Conservation (phyloP, 2,797 vertebrate species). For the Acestrorhynchus altus region DNA sequence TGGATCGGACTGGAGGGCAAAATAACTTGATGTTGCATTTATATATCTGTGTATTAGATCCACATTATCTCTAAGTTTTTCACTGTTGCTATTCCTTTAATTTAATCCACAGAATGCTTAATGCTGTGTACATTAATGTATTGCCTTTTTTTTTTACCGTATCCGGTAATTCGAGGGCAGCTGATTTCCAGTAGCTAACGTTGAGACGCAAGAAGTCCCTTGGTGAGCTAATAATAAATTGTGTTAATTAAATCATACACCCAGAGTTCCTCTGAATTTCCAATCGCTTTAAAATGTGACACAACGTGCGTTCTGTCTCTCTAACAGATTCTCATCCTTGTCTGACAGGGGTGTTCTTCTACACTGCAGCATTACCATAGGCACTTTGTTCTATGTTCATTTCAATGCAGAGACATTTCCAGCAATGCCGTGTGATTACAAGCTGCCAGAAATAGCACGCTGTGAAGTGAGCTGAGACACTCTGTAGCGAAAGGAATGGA, state of each 20-base stretch:
- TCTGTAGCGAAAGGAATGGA: neutral
- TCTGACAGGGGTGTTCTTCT: slow-evolving; percentile 21
- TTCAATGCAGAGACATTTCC: neutral
- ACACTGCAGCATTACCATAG: slow-evolving; percentile 9
- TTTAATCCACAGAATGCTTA: no score
- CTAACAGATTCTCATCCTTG: neutral
- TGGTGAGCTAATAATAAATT: neutral
- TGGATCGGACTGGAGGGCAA: no score
- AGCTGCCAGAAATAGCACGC: slow-evolving; percentile 7
- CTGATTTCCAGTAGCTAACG: neutral
- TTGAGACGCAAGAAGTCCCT: neutral
- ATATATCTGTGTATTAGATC: no score
- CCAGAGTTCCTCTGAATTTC: neutral
- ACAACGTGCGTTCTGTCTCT: neutral
- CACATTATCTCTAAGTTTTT: no score
- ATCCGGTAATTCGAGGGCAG: no score
- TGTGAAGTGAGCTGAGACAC: neutral
- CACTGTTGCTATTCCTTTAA: no score
- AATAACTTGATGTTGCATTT: no score
- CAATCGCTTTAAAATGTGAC: neutral
- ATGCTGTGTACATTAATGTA: no score
- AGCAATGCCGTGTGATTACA: slow-evolving; percentile 11
- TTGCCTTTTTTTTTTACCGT: no score
- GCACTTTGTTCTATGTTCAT: slow-evolving; percentile 16
- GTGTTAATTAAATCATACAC: neutral